Evolutionary conservation across 30 jellyfish, hydroid and myxozoan genomes (phyloP), one percentile per base, ranked within the genome.

Genomic region (Haliclystus octoradiatus): DNA sequence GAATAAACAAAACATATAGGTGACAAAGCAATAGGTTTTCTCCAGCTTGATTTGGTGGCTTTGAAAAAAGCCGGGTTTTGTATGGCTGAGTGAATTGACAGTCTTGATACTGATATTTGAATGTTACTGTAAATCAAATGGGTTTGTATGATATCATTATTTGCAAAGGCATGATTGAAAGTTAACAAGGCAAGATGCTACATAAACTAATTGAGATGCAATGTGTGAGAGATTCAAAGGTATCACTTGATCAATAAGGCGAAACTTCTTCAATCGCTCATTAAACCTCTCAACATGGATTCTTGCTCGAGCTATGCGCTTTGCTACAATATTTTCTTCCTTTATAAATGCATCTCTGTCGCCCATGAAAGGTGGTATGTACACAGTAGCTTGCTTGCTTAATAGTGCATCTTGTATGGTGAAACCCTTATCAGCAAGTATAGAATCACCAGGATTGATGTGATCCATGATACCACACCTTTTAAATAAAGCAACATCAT

Each of bases 351-450:
- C 67, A 0, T 40, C 49, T 28, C 93, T 78, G 13, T 62, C 69
- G 2, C 94, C 94, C 33, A 86, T 49, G 52, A 86, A 86, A 35
- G 96, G 77, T 79, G 96, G 94, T 1, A 84, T 84, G 35, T 28
- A 29, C 12, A 84, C 72, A 2, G 88, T 57, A 12, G 89, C 96
- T 68, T 86, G 96, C 46, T 74, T 78, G 33, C 35, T 49, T 13
- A 28, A 26, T 32, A 86, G 61, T 28, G 79, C 61, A 52, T 86
- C 78, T 33, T 86, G 94, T 2, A 86, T 67, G 19, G 85, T 86
- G 68, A 86, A 86, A 9, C 96, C 92, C 28, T 68, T 73, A 57
- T 85, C 94, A 31, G 77, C 96, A 24, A 85, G 68, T 50, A 86
- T 67, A 0, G 50, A 26, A 50, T 86, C 96, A 13, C 74, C 74